Base-by-base conservation (phyloP, 2,888 invertebrate genomes). In the Petrophora chlorosata region DNA sequence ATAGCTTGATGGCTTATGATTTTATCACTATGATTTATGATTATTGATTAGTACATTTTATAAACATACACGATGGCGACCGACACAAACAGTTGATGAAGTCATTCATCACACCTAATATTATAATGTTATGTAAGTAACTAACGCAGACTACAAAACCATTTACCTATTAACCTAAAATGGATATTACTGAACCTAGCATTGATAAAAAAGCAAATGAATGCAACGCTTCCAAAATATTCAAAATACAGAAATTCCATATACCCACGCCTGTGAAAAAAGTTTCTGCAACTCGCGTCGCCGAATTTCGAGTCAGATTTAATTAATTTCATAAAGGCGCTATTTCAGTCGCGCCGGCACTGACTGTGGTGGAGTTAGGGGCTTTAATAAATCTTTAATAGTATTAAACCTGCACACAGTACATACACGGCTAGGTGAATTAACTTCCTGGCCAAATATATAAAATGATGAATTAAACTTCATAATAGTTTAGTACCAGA, bases 291-390 rank as follows among this genome's bases (percentile, higher is more conserved):
- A 58, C 43, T 47, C 52, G 58, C 52, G 40, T 39, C 44, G 48
- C 36, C 16, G 35, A 22, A 4, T 35, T 17, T 42, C 45, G 35
- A 50, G 47, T 50, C 46, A 42, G 52, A 48, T 46, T 56, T 55
- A 57, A 53, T 54, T 57, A 56, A 56, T 56, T 53, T 53, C 32
- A 39, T 41, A 42, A 52, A 58, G 60, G 57, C 57, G 49, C 51
- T 47, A 60, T 52, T 58, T 50, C 45, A 38, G 55, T 33, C 41
- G 12, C 39, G 45, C 40, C 30, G 47, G 48, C 45, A 53, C 47
- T 49, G 55, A 53, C 53, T 60, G 55, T 30, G 51, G 60, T 40
- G 40, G 46, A 57, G 53, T 56, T 60, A 57, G 57, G 60, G 56
- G 53, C n/a, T 51, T 57, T 57, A 46, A 56, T 60, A 52, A 60